Base-by-base conservation (phyloP, 2,797 vertebrate species). In the Xiphophorus birchmanni region DNA sequence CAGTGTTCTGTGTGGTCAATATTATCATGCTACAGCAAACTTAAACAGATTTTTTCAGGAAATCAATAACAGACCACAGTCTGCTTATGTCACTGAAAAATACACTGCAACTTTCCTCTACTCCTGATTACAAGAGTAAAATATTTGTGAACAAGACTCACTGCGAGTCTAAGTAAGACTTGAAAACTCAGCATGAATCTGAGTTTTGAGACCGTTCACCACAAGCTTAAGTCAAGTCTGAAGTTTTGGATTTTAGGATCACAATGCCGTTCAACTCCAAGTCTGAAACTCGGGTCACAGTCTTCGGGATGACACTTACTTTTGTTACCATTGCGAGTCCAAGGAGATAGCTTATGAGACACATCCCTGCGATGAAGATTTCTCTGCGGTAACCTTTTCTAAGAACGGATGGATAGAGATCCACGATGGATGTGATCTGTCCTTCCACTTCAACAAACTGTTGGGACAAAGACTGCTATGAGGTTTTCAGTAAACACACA, bases 371-470 rank as follows among this genome's bases (percentile, higher is more conserved):
- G 81, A 99, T 99, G 95, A 99, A 99, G 96, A 99, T 97, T 96
- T 99, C 98, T 92, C 99, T 96, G 88, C 97, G 97, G 95, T 99
- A 98, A 94, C 98, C 98, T 96, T 98, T 99, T 97, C 98, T 98
- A 96, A 99, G 98, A 96, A 99, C 95, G 94, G 97, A 95, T 74
- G 99, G 99, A 96, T 98, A 98, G 95, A 99, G 97, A 95, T 99
- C 99, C 94, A 99, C 99, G 93, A 99, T 97, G 79, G 99, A 99
- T 60, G 99, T 99, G 97, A 99, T 99, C 97, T 99, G 98, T 96
- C 99, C 98, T 97, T 99, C 99, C 95, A 99, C 99, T 97, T 99
- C 98, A 92, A 99, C 99, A 97, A 99, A 99, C 99, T 99, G 91
- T 35, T 76, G 77, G 80, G 73, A 91, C 73, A 94, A 85, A 72